These are phyloP conservation scores for Habropoda laboriosa DNA, from an alignment of 1,140 invertebrate genomes.

Conservation along the genomic window DNA sequence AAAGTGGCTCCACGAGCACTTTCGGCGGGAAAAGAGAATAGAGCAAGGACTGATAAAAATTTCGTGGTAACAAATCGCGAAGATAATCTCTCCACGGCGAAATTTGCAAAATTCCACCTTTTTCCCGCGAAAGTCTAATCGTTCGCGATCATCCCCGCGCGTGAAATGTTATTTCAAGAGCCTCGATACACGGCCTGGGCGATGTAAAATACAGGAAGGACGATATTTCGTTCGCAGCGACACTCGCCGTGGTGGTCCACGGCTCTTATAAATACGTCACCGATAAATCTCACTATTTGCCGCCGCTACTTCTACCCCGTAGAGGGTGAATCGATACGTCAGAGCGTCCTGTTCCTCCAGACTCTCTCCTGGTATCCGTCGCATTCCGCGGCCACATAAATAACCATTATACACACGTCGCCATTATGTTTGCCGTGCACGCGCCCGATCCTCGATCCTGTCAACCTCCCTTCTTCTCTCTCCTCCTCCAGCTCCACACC, in stretches of 20 bases:
- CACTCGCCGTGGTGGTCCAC: not conserved
- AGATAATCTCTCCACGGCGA: not conserved
- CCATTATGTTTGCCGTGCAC: constrained; percentile 60
- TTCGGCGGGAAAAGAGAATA: too few relatives aligned
- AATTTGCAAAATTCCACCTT: too few relatives aligned
- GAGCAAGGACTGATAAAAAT: too few relatives aligned
- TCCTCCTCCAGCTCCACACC: too few relatives aligned
- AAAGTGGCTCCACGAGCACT: not conserved
- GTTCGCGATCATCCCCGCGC: not conserved
- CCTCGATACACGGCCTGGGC: not conserved
- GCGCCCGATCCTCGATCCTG: constrained; percentile 51
- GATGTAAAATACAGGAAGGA: constrained; percentile 33
- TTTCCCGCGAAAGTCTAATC: not conserved
- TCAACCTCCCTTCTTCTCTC: constrained; percentile 36
- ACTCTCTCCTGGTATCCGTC: constrained; percentile 14
- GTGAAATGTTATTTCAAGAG: not conserved
- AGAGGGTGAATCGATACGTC: constrained; percentile 51
- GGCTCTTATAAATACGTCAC: constrained; percentile 68
- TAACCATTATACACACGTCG: constrained; percentile 68
- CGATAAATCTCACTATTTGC: constrained; percentile 67
- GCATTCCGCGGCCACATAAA: constrained; percentile 68
- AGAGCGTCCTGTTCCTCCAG: not conserved
- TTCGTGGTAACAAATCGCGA: too few relatives aligned
- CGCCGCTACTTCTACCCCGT: constrained; percentile 4
- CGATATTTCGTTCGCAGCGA: constrained; percentile 19